A percentile compares a stretch with the other conserved stretches of the same genome.
These are phyloP conservation scores for Polia nebulosa DNA, from an alignment of 2,888 invertebrate genomes.

Conservation along the genomic window DNA sequence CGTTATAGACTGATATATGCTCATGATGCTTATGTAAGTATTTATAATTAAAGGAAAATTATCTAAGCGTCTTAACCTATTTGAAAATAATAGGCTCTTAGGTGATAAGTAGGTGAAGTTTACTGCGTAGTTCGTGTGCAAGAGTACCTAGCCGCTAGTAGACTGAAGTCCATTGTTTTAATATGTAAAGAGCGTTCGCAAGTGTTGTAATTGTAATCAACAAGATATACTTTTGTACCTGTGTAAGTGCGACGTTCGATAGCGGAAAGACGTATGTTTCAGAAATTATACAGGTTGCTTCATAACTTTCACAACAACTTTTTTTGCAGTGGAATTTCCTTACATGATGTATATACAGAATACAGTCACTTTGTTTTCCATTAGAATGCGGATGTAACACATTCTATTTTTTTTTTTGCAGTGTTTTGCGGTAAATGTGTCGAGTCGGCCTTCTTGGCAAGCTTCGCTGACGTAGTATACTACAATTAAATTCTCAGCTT, in stretches of 20 bases:
- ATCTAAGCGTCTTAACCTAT: background rate
- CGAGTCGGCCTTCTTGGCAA: too few relatives aligned
- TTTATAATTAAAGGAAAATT: background rate
- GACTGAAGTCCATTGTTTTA: constrained; percentile 44
- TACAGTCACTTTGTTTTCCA: too few relatives aligned
- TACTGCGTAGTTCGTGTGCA: constrained; percentile 54
- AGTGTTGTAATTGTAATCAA: constrained; percentile 45
- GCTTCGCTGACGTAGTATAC: too few relatives aligned
- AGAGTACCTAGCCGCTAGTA: constrained; percentile 14
- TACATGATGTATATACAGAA: background rate
- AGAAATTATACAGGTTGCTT: background rate
- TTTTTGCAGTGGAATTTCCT: background rate
- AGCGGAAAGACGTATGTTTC: constrained; percentile 13
- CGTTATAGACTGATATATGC: too few relatives aligned
- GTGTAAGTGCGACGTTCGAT: constrained; percentile 22
- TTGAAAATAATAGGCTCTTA: constrained; percentile 11
- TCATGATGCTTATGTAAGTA: background rate
- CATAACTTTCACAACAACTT: constrained; percentile 1
- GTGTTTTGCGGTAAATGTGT: too few relatives aligned
- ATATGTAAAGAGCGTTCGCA: constrained; percentile 34
- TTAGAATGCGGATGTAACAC: too few relatives aligned
- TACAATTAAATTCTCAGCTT: too few relatives aligned
- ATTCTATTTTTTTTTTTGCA: too few relatives aligned
- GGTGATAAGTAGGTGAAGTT: constrained; percentile 55
- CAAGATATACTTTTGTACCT: constrained; percentile 14